Evolutionary conservation across 1,140 invertebrate genomes (phyloP).

Genomic region (Octopus bimaculoides): DNA sequence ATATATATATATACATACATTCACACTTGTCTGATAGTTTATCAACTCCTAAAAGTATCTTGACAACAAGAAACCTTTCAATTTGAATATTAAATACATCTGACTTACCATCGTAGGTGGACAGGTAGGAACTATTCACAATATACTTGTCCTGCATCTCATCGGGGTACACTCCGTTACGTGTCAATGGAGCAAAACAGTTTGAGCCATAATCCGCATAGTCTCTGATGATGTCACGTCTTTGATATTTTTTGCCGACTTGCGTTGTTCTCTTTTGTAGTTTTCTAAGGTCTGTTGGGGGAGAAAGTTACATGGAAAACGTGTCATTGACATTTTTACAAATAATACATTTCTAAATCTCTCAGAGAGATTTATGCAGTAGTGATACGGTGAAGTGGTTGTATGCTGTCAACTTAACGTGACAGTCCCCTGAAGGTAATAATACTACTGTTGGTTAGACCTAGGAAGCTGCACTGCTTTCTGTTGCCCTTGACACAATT

Average conservation of each 20-base stretch:
- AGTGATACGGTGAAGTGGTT: no score
- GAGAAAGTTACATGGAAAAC: no score
- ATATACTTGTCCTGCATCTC: constrained; percentile 55
- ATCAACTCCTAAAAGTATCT: not conserved
- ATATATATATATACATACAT: not conserved
- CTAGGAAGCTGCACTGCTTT: no score
- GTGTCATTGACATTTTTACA: no score
- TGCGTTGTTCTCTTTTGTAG: constrained; percentile 44
- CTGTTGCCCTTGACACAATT: no score
- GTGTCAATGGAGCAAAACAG: constrained; percentile 55
- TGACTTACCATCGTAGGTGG: constrained; percentile 49
- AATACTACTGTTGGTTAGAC: no score
- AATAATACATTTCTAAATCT: no score
- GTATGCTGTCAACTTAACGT: no score
- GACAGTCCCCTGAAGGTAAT: no score
- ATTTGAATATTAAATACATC: not conserved
- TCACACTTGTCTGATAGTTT: not conserved
- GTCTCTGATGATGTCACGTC: constrained; percentile 50
- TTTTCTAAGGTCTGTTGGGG: constrained; percentile 48
- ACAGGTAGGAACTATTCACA: constrained; percentile 51
- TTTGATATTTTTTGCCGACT: constrained; percentile 44
- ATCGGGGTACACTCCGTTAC: constrained; percentile 56
- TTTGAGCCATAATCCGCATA: constrained; percentile 51
- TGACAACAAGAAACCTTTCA: not conserved
- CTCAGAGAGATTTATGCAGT: no score